Percentiles rank a stretch among this genome's conserved stretches.
Evolutionary conservation across 2,888 invertebrate genomes (phyloP).

Genomic region (Uropetala carovei): DNA sequence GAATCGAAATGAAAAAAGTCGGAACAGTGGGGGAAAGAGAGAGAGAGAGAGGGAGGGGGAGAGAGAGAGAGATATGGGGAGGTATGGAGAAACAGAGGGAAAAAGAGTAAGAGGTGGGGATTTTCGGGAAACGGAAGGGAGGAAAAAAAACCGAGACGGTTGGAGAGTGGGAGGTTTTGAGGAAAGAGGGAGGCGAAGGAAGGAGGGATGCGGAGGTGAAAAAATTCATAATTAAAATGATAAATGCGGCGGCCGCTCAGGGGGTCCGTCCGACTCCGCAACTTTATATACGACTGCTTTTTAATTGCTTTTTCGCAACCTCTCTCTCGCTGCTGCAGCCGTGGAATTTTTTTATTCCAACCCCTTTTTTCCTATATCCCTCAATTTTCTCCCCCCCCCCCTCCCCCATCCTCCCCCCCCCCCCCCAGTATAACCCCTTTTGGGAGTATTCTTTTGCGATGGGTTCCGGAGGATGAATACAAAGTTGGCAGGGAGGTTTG

Average conservation of each 20-base stretch:
- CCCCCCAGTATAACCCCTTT: not conserved
- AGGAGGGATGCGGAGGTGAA: not conserved
- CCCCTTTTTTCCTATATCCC: not conserved
- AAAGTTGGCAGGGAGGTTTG: not conserved
- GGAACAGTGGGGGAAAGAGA: too few relatives aligned
- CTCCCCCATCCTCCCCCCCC: not conserved
- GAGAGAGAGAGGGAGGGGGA: too few relatives aligned
- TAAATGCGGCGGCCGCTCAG: conserved; percentile 45
- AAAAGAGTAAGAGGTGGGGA: not conserved
- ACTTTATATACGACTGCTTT: conserved; percentile 57
- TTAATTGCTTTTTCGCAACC: conserved; percentile 54
- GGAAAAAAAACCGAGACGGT: not conserved
- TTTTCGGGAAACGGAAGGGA: not conserved
- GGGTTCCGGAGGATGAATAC: not conserved
- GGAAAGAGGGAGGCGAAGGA: not conserved
- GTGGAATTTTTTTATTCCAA: not conserved
- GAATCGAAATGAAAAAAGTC: too few relatives aligned
- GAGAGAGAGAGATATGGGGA: too few relatives aligned
- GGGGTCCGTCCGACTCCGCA: not conserved
- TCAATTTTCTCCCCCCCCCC: too few relatives aligned
- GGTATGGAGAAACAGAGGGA: too few relatives aligned
- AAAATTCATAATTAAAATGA: conserved; percentile 63
- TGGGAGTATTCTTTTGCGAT: not conserved
- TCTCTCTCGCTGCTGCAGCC: not conserved
- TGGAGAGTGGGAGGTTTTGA: not conserved